Evolutionary conservation across 2,888 invertebrate genomes (phyloP), one percentile per base, ranked within the genome.

Genomic region (Ectemnius lituratus): DNA sequence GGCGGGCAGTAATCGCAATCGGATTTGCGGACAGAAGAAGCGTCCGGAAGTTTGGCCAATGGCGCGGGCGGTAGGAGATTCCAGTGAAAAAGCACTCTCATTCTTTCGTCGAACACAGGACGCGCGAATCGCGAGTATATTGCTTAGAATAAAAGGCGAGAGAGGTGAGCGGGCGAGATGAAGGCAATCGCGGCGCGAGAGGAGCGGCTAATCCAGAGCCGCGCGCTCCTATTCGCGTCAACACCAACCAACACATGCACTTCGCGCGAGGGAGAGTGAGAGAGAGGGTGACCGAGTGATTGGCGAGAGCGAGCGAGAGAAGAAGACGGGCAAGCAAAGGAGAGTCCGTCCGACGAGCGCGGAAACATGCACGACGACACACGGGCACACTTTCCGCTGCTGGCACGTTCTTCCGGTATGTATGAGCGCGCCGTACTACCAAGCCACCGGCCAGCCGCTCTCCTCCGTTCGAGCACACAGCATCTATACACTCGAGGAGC

Each of bases 181-280:
- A 63, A 58, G 56, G 49, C 59, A 49, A 47, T 62, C 49, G 23
- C 59, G 13, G 58, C 69, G 70, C 77, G 81, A 77, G 81, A 72
- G 84, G 85, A 88, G 88, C 87, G 87, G 88, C 88, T 88, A 88
- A 88, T 88, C 88, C 88, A 86, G 85, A 77, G 80, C 80, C 84
- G 87, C 87, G 87, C 88, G 87, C 88, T 86, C 88, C 85, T 79
- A 73, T 85, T 78, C 73, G 82, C 82, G 70, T 28, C 8, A 37
- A 11, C 37, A 37, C 37, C 37, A 37, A 37, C 37, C 37, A 37
- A 37, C 64, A 59, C 59, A 61, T 70, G 62, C 16, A 60, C 45
- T 16, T 11, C 8, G 8, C 73, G 74, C 49, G 16, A 49, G 13
- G 60, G 37, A 16, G 61, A 28, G 60, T 60, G 28, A 57, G 57